These are phyloP conservation scores for Timema podura DNA, from an alignment of 2,888 invertebrate species.

Conservation along the genomic window DNA sequence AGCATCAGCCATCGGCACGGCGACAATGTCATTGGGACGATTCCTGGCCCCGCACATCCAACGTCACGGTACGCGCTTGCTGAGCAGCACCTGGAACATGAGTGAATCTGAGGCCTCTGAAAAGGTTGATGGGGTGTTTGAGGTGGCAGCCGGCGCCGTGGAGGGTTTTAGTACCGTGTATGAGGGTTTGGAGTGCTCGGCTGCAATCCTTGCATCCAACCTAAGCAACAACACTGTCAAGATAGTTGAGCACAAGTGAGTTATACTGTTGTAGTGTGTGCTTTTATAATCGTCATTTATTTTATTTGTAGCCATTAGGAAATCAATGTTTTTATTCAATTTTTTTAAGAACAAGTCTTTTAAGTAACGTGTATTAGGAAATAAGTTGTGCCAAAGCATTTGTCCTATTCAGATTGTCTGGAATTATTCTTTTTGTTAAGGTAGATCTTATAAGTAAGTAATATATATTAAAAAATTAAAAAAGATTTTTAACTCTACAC, in stretches of 20 bases:
- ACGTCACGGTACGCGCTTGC: conserved; percentile 56
- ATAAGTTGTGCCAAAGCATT: too few species aligned
- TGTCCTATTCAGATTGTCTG: too few species aligned
- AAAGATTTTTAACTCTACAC: too few species aligned
- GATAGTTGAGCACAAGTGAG: conserved; percentile 68
- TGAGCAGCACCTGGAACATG: conserved; percentile 54
- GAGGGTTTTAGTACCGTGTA: conserved; percentile 68
- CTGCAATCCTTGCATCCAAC: conserved; percentile 58
- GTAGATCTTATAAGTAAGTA: too few species aligned
- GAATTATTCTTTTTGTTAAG: too few species aligned
- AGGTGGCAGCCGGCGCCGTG: conserved; percentile 66
- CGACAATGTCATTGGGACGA: conserved; percentile 62
- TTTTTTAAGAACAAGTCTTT: too few species aligned
- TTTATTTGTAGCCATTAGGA: too few species aligned
- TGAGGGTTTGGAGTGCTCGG: conserved; percentile 65
- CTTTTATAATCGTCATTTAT: too few species aligned
- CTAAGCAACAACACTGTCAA: conserved; percentile 69
- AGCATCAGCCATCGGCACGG: conserved; percentile 59
- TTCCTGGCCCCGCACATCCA: conserved; percentile 65
- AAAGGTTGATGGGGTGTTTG: conserved; percentile 56
- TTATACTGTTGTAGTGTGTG: too few species aligned
- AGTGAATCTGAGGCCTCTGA: conserved; percentile 51
- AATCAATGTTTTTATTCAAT: too few species aligned
- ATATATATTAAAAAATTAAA: too few species aligned
- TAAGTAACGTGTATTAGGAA: too few species aligned